phyloP scores from a whole-genome alignment of 1,140 invertebrate species.

The Bradynema listronoti region DNA sequence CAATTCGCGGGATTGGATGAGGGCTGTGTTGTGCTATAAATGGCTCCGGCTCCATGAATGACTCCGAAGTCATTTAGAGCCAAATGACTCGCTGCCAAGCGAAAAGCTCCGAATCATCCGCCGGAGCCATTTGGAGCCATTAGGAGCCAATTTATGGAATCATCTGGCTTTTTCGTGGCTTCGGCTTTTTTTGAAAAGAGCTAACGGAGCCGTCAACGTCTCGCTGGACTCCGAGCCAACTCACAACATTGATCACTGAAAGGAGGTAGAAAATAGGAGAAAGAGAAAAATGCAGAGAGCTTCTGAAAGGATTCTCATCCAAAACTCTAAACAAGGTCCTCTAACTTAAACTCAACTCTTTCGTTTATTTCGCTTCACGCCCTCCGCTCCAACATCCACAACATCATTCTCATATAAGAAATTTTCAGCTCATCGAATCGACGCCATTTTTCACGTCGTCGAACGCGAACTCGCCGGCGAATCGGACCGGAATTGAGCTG shows the following conservation, averaged over 20 bases:
- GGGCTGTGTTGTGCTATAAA: no score
- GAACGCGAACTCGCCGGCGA: not conserved
- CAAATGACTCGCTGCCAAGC: no score
- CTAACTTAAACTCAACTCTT: not conserved
- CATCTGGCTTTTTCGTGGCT: no score
- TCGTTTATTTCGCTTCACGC: not conserved
- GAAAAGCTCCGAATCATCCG: no score
- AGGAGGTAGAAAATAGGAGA: not conserved
- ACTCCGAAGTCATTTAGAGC: no score
- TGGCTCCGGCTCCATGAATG: no score
- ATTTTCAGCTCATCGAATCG: conserved; percentile 2
- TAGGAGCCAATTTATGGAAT: no score
- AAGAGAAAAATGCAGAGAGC: not conserved
- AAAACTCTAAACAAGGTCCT: not conserved
- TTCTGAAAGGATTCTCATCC: not conserved
- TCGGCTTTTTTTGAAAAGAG: no score
- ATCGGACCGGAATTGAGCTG: not conserved
- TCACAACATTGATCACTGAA: not conserved
- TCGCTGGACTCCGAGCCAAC: no score
- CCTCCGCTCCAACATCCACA: not conserved
- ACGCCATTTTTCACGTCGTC: conserved; percentile 4
- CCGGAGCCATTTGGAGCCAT: no score
- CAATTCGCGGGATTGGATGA: not conserved
- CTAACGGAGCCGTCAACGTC: no score
- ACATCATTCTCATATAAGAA: not conserved